phyloP scores from a whole-genome alignment of 2,113 vertebrate species.

The Poeciliopsis turrubarensis region DNA sequence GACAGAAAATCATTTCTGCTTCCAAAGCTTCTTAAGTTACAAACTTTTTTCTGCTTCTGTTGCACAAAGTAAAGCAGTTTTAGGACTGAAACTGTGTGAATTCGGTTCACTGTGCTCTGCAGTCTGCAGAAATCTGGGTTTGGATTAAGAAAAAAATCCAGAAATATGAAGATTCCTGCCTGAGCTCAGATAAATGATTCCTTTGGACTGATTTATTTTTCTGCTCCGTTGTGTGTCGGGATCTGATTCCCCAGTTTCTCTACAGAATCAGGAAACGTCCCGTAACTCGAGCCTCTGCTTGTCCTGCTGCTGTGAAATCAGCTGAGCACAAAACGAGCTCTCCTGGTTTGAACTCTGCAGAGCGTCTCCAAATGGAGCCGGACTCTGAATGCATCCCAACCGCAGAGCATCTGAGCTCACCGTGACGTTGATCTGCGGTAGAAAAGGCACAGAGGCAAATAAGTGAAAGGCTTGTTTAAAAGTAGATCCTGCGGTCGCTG shows the following conservation, averaged over 20 bases:
- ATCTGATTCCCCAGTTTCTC: neutral
- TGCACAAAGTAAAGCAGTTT: neutral
- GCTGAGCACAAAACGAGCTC: neutral
- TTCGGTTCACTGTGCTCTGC: no score
- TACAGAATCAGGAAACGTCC: neutral
- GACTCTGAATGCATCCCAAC: conserved; percentile 47
- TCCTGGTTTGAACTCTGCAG: conserved; percentile 23
- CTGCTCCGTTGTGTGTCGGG: no score
- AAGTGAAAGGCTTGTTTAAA: conserved; percentile 7
- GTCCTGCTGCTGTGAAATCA: neutral
- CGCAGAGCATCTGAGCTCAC: conserved; percentile 31
- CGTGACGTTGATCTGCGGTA: conserved; percentile 14
- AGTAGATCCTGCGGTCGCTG: conserved; percentile 27
- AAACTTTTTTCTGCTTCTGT: neutral
- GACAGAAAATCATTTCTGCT: neutral
- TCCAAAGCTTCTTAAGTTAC: neutral
- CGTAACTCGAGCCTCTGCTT: neutral
- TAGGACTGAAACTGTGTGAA: no score
- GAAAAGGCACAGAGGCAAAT: neutral
- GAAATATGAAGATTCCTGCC: no score
- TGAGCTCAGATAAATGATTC: no score
- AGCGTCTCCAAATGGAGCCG: conserved; percentile 14
- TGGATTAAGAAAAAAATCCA: no score
- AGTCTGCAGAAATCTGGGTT: no score
- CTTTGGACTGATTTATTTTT: neutral